Base-by-base conservation (phyloP, 2,888 invertebrate genomes). In the Pilophorus perplexus region DNA sequence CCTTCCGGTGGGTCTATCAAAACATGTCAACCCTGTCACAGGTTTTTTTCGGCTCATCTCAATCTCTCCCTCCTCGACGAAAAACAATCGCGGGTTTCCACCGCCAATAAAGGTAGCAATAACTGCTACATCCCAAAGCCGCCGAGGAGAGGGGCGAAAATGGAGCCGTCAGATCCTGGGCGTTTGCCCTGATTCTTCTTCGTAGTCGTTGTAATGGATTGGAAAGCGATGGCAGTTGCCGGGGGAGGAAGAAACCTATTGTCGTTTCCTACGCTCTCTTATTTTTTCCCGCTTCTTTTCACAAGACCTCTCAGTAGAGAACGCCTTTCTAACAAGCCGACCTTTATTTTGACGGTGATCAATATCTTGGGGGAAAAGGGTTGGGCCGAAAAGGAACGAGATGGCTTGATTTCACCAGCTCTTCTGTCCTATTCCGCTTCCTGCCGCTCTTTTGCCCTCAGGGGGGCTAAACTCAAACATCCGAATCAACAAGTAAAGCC, bases 291-390 rank as follows among this genome's bases (percentile, higher is more conserved):
- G 12, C 14, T 14, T 2, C 23, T 2, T 5, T 3, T 12, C 14
- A 14, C 28, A 10, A 16, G 37, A 22, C 55, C 38, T n/a, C 55
- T 3, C 38, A 18, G 10, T 14, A n/a, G 12, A 52, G 52, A 52
- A 38, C 37, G 37, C 37, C 55, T 55, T 55, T 55, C 38, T 55
- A 55, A 55, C 55, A 55, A 55, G 55, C 52, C 55, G 38, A 55
- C 55, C 55, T 55, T 37, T 55, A 55, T 55, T 55, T 55, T 55
- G 55, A 55, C 55, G 55, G 20, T 55, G 55, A 55, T 55, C 55
- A 55, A 55, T 55, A 54, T 54, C 37, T 33, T 12, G 6, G 33
- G 33, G 33, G 33, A 33, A 33, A 33, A 12, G 12, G 33, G 6
- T 42, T 6, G 42, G 5, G n/a, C 10, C 37, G 38, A 6, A 2